These are phyloP conservation scores for Apamea epomidion DNA, from an alignment of 2,888 invertebrate genomes.

Conservation along the genomic window DNA sequence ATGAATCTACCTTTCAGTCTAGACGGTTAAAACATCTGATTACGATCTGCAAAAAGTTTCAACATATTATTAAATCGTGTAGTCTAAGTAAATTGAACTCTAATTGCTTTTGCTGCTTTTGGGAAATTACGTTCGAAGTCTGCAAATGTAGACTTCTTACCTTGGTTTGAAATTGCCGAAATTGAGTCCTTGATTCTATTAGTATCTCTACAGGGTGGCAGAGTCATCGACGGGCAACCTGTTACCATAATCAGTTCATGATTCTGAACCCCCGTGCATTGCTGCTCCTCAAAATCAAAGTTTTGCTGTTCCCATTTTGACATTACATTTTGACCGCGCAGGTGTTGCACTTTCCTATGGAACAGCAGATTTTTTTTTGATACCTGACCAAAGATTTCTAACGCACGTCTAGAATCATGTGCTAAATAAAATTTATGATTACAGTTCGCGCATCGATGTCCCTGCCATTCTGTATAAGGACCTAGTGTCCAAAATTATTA, in stretches of 20 bases:
- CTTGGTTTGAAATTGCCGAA: background rate
- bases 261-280: background rate
- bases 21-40: conserved; percentile 56
- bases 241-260: background rate
- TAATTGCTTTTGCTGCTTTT: conserved; percentile 39
- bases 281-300: too few species aligned
- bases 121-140: background rate
- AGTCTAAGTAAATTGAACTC: conserved; percentile 24
- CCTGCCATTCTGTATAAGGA: too few species aligned
- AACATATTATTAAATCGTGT: conserved; percentile 30
- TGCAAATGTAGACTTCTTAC: background rate
- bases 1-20: conserved; percentile 43
- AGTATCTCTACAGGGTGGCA: background rate
- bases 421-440: too few species aligned
- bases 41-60: conserved; percentile 47
- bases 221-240: background rate
- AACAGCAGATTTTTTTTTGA: too few species aligned
- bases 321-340: too few species aligned
- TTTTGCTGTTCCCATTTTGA: too few species aligned
- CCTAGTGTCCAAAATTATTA: background rate
- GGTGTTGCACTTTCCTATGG: too few species aligned
- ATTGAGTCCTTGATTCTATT: background rate
- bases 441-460: too few species aligned
- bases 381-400: too few species aligned
- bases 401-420: too few species aligned